These are phyloP conservation scores for Phenganax stokvisi DNA, from an alignment of 92 coral and sea anemone species.

Conservation along the genomic window DNA sequence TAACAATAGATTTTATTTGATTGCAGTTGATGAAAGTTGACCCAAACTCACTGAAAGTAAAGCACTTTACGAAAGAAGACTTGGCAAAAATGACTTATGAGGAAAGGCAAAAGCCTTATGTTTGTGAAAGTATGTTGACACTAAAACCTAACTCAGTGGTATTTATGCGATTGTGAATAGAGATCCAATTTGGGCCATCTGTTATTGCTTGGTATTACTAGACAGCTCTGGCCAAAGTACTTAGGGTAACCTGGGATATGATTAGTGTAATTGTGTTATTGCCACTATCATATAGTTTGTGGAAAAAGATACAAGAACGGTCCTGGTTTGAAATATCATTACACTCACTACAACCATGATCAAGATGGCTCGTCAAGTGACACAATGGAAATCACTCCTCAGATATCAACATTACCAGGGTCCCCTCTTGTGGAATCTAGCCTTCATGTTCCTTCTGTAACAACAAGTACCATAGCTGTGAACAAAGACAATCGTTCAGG, in stretches of 20 bases:
- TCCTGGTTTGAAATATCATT: slow-evolving; percentile 94
- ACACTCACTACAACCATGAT: slow-evolving; percentile 91
- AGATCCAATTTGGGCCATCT: too few relatives aligned
- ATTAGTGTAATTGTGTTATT: not conserved
- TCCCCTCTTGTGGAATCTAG: slow-evolving; percentile 54
- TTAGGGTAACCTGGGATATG: not conserved
- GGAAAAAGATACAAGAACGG: slow-evolving; percentile 97
- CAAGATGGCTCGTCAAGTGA: slow-evolving; percentile 48
- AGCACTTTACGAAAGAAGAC: slow-evolving; percentile 81
- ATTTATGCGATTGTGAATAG: too few relatives aligned
- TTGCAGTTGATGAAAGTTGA: slow-evolving; percentile 31
- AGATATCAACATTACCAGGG: slow-evolving; percentile 43
- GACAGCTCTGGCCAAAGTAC: not conserved
- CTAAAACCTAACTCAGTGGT: too few relatives aligned
- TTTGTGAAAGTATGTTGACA: slow-evolving; percentile 79
- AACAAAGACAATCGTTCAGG: slow-evolving; percentile 47
- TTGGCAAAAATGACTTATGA: slow-evolving; percentile 92
- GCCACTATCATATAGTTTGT: slow-evolving; percentile 58
- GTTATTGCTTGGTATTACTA: not conserved
- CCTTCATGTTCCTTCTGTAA: slow-evolving; percentile 57
- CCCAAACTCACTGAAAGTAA: slow-evolving; percentile 66
- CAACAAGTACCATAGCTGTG: slow-evolving; percentile 56
- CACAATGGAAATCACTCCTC: slow-evolving; percentile 55
- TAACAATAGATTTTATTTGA: slow-evolving; percentile 28
- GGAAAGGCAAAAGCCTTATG: slow-evolving; percentile 94